Evolutionary conservation across 2,888 invertebrate species (phyloP), one percentile per base, ranked within the genome.

Genomic region (Sarcophaga subvicina): DNA sequence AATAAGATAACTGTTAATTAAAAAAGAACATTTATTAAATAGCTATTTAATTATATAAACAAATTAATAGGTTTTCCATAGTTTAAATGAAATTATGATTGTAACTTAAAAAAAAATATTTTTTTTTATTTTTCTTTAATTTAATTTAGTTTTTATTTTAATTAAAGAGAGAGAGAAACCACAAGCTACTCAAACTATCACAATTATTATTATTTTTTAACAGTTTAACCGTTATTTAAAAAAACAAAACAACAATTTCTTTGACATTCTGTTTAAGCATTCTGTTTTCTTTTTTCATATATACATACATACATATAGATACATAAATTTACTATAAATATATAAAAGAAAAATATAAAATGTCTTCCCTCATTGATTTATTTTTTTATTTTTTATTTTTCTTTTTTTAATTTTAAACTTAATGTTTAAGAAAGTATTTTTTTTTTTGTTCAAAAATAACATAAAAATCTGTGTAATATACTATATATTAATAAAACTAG

Each of bases 211-310:
- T 37, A 22, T n/a, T 49, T 71, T 66, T 27, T 27, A 47, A 45
- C 78, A 70, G 25, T 70, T 49, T 37, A 49, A 70, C 59, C 70
- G 4, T 47, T 60, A 8, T 71, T 47, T 25, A 60, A 78, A 77
- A 66, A 70, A 82, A 67, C 54, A 17, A 4, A 14, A 54, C 54
- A 17, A 54, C 12, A 54, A 54, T 77, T 67, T 59, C 76, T 76
- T 72, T 72, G 63, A 83, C 86, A 76, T 85, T 85, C 67, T 81
- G 22, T 81, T 78, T 81, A 81, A 85, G 78, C 81, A 85, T 85
- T 85, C 62, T 63, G 17, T 54, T n/a, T 62, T 22, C 11, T 75
- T 25, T 78, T 80, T 72, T 69, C 2, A 37, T 2, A 37, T 10
- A 54, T 54, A 54, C 54, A 54, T 14, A 17, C 17, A 54, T 17